Percentiles rank a stretch among this genome's conserved stretches.
These are phyloP conservation scores for Schizothorax lantsangensis DNA, from an alignment of 2,797 vertebrate genomes.

Conservation along the genomic window DNA sequence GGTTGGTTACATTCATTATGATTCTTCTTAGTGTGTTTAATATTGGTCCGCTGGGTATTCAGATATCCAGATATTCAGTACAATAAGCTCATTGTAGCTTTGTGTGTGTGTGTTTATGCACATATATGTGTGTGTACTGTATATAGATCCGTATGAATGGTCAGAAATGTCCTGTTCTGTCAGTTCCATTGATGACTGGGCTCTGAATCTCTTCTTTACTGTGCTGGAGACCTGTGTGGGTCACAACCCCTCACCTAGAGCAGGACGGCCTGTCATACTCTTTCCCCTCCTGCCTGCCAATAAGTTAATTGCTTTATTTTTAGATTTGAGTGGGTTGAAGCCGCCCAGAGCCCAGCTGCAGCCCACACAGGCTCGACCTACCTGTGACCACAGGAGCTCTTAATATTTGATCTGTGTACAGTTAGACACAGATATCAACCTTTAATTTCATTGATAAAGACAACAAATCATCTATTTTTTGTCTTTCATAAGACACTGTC, in stretches of 20 bases:
- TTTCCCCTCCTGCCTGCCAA: constrained; percentile 76
- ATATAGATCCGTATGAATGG: constrained; percentile 7
- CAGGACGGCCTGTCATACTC: constrained; percentile 75
- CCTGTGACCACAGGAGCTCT: constrained; percentile 34
- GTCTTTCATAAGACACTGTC: not conserved
- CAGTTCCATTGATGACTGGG: constrained; percentile 9
- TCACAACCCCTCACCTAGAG: constrained; percentile 76
- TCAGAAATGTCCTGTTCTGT: constrained; percentile 27
- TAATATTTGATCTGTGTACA: constrained; percentile 34
- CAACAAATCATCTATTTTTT: not conserved
- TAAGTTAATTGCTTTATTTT: constrained; percentile 84
- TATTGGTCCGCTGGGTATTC: constrained; percentile 6
- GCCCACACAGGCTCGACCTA: constrained; percentile 42
- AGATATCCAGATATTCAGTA: not conserved
- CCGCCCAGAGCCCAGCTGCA: constrained; percentile 43
- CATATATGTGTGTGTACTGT: constrained; percentile 18
- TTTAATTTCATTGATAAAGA: constrained; percentile 18
- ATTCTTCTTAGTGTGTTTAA: constrained; percentile 23
- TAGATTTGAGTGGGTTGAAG: constrained; percentile 54
- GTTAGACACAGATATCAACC: not conserved
- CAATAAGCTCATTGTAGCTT: not conserved
- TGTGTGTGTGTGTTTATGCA: not conserved
- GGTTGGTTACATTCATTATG: constrained; percentile 20
- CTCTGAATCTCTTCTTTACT: constrained; percentile 39
- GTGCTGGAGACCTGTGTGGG: constrained; percentile 64